A percentile compares a stretch with the other conserved stretches of the same genome.
Conservation (phyloP, 2,113 vertebrate genomes). For the Colistium nudipinnis region DNA sequence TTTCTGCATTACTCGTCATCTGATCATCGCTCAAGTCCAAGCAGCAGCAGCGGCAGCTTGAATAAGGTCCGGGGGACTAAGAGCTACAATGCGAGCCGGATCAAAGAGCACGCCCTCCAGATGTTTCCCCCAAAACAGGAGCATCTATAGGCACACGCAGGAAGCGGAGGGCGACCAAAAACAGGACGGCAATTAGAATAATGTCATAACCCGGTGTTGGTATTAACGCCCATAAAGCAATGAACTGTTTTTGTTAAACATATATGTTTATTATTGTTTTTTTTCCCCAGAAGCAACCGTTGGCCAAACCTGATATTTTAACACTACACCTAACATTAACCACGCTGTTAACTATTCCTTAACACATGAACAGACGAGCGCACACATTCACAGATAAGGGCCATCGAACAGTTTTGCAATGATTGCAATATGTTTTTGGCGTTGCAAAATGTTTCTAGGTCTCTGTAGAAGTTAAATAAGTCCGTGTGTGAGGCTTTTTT, state of each 20-base stretch:
- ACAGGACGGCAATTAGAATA: not conserved
- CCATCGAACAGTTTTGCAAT: not conserved
- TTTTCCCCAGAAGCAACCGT: no score
- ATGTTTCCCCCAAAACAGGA: constrained; percentile 47
- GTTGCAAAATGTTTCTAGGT: not conserved
- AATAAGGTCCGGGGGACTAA: constrained; percentile 38
- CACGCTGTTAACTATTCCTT: not conserved
- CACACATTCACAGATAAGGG: not conserved
- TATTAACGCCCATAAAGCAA: constrained; percentile 14
- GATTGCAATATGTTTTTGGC: not conserved
- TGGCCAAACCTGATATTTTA: not conserved
- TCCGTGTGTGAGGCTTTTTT: not conserved
- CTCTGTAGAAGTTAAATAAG: not conserved
- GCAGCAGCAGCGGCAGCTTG: constrained; percentile 22
- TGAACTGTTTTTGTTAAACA: not conserved
- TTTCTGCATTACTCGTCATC: constrained; percentile 7
- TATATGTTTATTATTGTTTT: not conserved
- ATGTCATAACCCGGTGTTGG: constrained; percentile 30
- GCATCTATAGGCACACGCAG: constrained; percentile 10
- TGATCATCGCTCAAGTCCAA: constrained; percentile 21
- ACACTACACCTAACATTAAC: not conserved
- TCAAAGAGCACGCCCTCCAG: constrained; percentile 60
- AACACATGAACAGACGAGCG: not conserved
- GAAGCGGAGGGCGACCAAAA: constrained; percentile 1
- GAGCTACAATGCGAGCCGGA: constrained; percentile 45